A percentile compares a stretch with the other conserved stretches of the same genome.
phyloP scores from a whole-genome alignment of 2,888 invertebrate species.

The Lochmaea capreae region DNA sequence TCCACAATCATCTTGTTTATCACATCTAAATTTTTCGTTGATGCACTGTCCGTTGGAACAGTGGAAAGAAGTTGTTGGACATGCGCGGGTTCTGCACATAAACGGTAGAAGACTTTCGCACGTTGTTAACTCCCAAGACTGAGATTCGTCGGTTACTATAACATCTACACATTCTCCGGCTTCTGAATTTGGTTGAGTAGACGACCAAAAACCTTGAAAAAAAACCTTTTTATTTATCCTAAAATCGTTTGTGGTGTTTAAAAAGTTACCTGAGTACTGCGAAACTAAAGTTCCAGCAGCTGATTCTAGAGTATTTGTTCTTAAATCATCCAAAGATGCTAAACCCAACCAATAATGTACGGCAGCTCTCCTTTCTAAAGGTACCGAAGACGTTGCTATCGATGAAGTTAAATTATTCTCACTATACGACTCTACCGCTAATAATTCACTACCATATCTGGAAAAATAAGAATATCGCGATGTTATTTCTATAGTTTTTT shows the following conservation, averaged over 20 bases:
- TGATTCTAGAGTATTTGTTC: conserved; percentile 95
- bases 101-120: conserved; percentile 95
- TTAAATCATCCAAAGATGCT: conserved; percentile 89
- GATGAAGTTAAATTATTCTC: conserved; percentile 93
- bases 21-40: conserved; percentile 90
- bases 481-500: not conserved
- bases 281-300: conserved; percentile 91
- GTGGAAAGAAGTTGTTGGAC: conserved; percentile 90
- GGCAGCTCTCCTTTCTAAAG: conserved; percentile 74
- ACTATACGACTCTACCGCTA: conserved; percentile 88
- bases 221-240: not conserved
- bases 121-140: conserved; percentile 94
- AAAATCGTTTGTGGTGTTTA: too few relatives aligned
- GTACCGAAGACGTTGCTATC: conserved; percentile 75
- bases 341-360: conserved; percentile 91
- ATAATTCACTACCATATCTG: conserved; percentile 95
- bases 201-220: conserved; percentile 84
- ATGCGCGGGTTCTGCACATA: conserved; percentile 91
- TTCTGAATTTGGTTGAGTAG: conserved; percentile 87
- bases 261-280: conserved; percentile 82
- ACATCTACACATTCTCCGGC: conserved; percentile 94
- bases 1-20: conserved; percentile 93
- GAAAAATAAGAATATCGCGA: conserved; percentile 50
- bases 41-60: conserved; percentile 94
- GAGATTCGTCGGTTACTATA: conserved; percentile 74